Conservation (phyloP, 2,797 vertebrate genomes). For the Pantherophis vulpinus region DNA sequence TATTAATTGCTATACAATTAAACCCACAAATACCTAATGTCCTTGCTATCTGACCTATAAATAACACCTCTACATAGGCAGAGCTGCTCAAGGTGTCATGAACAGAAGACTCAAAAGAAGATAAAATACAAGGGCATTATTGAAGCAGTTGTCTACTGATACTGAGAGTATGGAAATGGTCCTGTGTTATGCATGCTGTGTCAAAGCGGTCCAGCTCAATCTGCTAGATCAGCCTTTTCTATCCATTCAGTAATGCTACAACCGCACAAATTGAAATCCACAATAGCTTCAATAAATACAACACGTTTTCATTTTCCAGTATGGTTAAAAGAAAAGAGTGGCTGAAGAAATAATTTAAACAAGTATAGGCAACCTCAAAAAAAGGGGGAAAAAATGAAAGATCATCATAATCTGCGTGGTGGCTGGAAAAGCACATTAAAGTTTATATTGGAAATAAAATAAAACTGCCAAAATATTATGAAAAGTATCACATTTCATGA, state of each 20-base stretch:
- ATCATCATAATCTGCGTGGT: slow-evolving; percentile 64
- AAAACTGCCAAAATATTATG: slow-evolving; percentile 59
- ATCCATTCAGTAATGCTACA: slow-evolving; percentile 31
- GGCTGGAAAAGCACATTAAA: slow-evolving; percentile 53
- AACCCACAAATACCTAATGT: not conserved
- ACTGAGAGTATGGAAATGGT: not conserved
- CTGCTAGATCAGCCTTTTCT: slow-evolving; percentile 60
- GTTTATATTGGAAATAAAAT: slow-evolving; percentile 70
- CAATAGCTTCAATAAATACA: slow-evolving; percentile 41
- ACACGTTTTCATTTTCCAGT: slow-evolving; percentile 44
- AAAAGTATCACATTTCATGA: slow-evolving; percentile 58
- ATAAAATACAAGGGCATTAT: not conserved
- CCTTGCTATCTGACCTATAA: not conserved
- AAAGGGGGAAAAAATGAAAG: slow-evolving; percentile 15
- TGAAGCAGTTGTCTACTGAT: not conserved
- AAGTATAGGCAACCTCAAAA: slow-evolving; percentile 58
- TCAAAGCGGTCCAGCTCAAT: slow-evolving; percentile 32
- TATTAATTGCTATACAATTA: not conserved
- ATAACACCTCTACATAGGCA: not conserved
- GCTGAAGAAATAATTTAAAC: slow-evolving; percentile 29
- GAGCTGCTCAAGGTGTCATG: not conserved
- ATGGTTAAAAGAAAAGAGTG: slow-evolving; percentile 50
- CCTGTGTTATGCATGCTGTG: not conserved
- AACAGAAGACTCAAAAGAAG: not conserved
- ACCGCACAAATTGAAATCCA: slow-evolving; percentile 44